phyloP scores from a whole-genome alignment of 2,797 vertebrate genomes.

The Argyrosomus regius region DNA sequence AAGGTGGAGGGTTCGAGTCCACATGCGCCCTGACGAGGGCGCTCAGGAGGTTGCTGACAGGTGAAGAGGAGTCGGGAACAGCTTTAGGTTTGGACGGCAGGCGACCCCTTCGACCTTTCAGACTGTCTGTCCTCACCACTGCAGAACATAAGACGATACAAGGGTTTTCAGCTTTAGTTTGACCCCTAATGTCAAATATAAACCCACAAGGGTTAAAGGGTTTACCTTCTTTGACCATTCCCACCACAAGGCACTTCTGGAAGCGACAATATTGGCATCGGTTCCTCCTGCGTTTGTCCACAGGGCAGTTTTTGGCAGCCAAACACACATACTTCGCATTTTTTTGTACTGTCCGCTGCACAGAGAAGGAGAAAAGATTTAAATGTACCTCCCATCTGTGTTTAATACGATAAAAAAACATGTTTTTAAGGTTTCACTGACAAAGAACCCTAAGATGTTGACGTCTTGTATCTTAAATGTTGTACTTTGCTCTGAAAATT shows the following conservation, averaged over 20 bases:
- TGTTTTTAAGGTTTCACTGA: neutral
- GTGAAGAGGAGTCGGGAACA: constrained; percentile 88
- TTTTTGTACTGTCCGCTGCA: constrained; percentile 97
- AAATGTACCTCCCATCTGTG: neutral
- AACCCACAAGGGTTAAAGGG: neutral
- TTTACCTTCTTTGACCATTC: constrained; percentile 98
- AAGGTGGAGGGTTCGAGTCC: constrained; percentile 94
- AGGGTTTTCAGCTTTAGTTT: no score
- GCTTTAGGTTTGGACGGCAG: constrained; percentile 95
- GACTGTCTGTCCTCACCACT: constrained; percentile 95
- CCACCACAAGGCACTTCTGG: constrained; percentile 96
- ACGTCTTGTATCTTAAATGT: neutral
- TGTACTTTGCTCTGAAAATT: neutral
- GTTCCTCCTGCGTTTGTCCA: constrained; percentile 96
- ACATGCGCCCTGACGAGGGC: constrained; percentile 94
- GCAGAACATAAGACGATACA: constrained; percentile 26
- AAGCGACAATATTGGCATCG: constrained; percentile 97
- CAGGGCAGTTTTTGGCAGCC: constrained; percentile 95
- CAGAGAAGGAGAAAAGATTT: constrained; percentile 14
- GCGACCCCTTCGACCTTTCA: constrained; percentile 95
- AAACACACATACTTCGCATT: constrained; percentile 97
- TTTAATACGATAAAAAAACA: neutral
- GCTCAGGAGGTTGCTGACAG: constrained; percentile 89
- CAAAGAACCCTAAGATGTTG: neutral
- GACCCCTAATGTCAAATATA: neutral